Conservation (phyloP, 2,888 invertebrate genomes). For the Hyalella azteca region DNA sequence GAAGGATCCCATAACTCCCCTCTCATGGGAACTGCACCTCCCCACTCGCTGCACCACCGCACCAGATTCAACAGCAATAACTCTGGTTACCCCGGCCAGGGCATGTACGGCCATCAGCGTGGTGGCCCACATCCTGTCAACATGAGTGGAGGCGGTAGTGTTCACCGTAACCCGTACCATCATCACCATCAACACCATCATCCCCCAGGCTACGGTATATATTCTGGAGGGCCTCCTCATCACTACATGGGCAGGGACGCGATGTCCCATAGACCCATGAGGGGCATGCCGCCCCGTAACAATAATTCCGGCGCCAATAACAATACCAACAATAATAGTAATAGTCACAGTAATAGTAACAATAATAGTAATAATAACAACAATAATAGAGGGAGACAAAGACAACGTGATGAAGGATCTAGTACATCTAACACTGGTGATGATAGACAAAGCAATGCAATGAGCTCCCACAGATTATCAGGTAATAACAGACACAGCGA, state of each 20-base stretch:
- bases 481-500: neutral
- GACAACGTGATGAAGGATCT: constrained; percentile 10
- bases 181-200: neutral
- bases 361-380: constrained; percentile 2
- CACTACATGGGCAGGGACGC: constrained; percentile 12
- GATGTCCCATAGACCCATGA: constrained; percentile 1
- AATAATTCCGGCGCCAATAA: neutral
- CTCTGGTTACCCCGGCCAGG: neutral
- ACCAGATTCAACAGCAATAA: neutral
- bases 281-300: constrained; percentile 20
- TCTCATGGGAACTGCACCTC: constrained; percentile 14
- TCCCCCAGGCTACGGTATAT: neutral
- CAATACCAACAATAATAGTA: neutral
- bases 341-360: neutral
- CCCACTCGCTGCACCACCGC: neutral
- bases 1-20: constrained; percentile 20
- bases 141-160: constrained; percentile 18
- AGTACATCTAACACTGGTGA: constrained; percentile 1
- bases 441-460: neutral
- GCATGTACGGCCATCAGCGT: constrained; percentile 1
- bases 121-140: constrained; percentile 11
- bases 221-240: neutral
- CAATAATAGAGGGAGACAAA: constrained; percentile 24
- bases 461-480: neutral
- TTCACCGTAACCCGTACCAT: neutral